Evolutionary conservation across 2,888 invertebrate genomes (phyloP), one percentile per base, ranked within the genome.

Genomic region (Pyrrhia umbra): DNA sequence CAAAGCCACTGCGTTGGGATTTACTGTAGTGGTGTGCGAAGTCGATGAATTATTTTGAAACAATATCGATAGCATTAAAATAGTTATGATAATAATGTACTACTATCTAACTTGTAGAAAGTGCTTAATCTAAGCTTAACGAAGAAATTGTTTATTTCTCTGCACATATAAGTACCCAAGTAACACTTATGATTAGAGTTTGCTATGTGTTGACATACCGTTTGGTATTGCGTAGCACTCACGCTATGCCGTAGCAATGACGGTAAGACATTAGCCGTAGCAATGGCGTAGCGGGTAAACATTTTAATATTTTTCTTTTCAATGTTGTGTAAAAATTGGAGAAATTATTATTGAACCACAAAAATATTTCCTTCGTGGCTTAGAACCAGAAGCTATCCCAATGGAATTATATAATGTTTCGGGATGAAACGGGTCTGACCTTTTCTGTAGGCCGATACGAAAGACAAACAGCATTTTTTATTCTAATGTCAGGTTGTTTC

Each of bases 1-100:
- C 82, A 87, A 89, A 91, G 86, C 88, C 83, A 85, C 80, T 89
- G 88, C 90, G 86, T 85, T 83, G 85, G 85, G 80, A 89, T 91
- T 89, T 85, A 60, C 68, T 62, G 52, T 83, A 92, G 92, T 82
- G 92, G 10, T 58, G 77, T n/a, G 50, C 6, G 1, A 3, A 8
- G 15, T 34, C 34, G 54, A 13, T 77, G 64, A 61, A 75, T 62
- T 16, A 23, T 16, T 46, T 43, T 8, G 0, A n/a, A 54, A 9
- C n/a, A 37, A 37, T 54, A 8, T 67, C 67, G 72, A 65, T 52
- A 37, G 34, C 21, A 47, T 27, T 10, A 0, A 34, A n/a, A n/a
- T 34, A n/a, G n/a, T n/a, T n/a, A n/a, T n/a, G n/a, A n/a, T n/a
- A n/a, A n/a, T n/a, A n/a, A n/a, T n/a, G n/a, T n/a, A n/a, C n/a